Base-by-base conservation (phyloP, 1,140 invertebrate genomes). In the Chironomus striatipennis region DNA sequence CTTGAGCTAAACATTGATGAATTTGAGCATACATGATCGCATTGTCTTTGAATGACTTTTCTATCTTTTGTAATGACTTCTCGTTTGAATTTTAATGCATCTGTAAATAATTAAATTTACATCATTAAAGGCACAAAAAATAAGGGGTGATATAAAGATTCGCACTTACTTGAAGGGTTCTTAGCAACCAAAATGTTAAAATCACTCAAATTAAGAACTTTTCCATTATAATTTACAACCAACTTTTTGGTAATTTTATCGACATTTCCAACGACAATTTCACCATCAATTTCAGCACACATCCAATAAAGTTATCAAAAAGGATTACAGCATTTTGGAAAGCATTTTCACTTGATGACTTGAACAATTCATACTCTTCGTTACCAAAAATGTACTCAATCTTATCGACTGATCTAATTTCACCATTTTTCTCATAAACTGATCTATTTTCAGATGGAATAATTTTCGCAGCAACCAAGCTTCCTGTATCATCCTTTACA, bases 331-430 rank as follows among this genome's bases (percentile, higher is more conserved):
- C 72, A 73, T 73, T 21, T 15, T 18, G 72, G 2, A 73, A 18
- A 43, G 17, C 34, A 24, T 42, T 43, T 15, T 21, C 72, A 73
- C 17, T 20, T 1, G 20, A 34, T 17, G 72, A 73, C 17, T 21
- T 73, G 2, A 73, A n/a, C 72, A 18, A 73, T 43, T 73, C 72
- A 20, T 73, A 73, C 1, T 21, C 72, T 7, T 73, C 72, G 17
- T 15, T 17, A 20, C 34, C 8, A 6, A 43, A 42, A 1, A 73
- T 3, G 34, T 42, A 73, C 34, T 73, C 72, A 43, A 73, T 73
- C 8, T 73, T 24, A 10, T 73, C 34, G 3, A 21, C 15, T 15
- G 15, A 34, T 21, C 10, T 15, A n/a, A 24, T 21, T 10, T 73
- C 12, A 10, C 72, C 72, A 20, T 42, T 73, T 15, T 34, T 17